These are phyloP conservation scores for Xanthia icteritia DNA, from an alignment of 2,888 invertebrate species.

Conservation along the genomic window DNA sequence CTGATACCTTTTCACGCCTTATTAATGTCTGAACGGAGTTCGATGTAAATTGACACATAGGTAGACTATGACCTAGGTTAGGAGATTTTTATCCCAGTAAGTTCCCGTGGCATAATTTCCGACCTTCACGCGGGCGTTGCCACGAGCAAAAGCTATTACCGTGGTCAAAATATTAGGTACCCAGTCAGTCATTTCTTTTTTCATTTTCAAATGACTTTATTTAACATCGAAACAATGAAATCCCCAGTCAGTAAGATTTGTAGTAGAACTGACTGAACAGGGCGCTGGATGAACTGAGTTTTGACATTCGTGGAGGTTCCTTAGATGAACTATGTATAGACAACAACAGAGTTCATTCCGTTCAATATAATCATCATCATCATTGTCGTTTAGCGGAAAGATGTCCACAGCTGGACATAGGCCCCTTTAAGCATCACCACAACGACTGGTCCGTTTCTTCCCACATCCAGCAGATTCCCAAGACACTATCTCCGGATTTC, in stretches of 20 bases:
- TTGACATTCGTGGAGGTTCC: background rate
- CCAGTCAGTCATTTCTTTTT: too few relatives aligned
- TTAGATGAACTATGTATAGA: background rate
- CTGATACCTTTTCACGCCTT: background rate
- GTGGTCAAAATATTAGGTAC: background rate
- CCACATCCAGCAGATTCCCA: background rate
- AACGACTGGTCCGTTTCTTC: background rate
- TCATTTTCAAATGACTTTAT: too few relatives aligned
- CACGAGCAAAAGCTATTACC: background rate
- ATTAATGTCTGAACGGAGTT: background rate
- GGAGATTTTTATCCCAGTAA: background rate
- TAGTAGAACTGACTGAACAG: background rate
- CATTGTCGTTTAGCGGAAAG: background rate
- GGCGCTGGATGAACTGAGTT: too few relatives aligned
- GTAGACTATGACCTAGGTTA: too few relatives aligned
- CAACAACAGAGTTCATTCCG: background rate
- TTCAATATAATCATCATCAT: background rate
- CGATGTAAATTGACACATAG: background rate
- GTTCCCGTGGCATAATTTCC: background rate
- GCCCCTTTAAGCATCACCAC: background rate
- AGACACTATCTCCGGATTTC: background rate
- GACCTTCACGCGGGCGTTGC: too few relatives aligned
- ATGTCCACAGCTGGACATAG: background rate
- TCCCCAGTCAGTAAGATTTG: rapidly evolving
- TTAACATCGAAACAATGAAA: too few relatives aligned